Percentiles rank a stretch among this genome's conserved stretches.
Evolutionary conservation across 2,113 vertebrate genomes (phyloP).

Genomic region (Climacteris rufus): DNA sequence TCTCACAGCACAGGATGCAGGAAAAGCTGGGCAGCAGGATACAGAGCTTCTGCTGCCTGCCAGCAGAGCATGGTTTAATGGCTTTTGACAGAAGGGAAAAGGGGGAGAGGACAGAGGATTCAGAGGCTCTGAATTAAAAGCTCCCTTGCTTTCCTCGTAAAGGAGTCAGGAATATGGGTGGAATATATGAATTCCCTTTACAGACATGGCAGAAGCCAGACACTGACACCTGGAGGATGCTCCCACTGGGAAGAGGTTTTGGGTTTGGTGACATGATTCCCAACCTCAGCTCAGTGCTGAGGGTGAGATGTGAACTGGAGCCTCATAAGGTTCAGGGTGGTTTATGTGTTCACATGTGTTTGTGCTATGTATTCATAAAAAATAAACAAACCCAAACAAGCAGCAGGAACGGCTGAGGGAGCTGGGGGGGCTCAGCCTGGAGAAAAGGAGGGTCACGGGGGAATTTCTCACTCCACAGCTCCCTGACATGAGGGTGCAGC

Average conservation of each 20-base stretch:
- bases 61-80: neutral
- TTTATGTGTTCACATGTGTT: neutral
- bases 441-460: neutral
- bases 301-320: neutral
- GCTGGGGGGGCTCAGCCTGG: neutral
- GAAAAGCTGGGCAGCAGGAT: neutral
- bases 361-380: neutral
- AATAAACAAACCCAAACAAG: neutral
- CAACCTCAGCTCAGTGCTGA: neutral
- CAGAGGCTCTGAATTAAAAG: neutral
- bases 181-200: neutral
- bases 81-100: neutral
- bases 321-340: fast-evolving
- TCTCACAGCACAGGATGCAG: neutral
- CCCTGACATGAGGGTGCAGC: neutral
- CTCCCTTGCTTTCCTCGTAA: neutral
- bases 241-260: neutral
- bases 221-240: neutral
- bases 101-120: neutral
- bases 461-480: neutral
- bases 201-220: neutral
- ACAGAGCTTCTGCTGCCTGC: neutral
- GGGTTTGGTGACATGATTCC: neutral
- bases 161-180: neutral
- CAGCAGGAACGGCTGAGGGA: neutral